Base-by-base conservation (phyloP, 2,888 invertebrate species). In the Elysia crispata region DNA sequence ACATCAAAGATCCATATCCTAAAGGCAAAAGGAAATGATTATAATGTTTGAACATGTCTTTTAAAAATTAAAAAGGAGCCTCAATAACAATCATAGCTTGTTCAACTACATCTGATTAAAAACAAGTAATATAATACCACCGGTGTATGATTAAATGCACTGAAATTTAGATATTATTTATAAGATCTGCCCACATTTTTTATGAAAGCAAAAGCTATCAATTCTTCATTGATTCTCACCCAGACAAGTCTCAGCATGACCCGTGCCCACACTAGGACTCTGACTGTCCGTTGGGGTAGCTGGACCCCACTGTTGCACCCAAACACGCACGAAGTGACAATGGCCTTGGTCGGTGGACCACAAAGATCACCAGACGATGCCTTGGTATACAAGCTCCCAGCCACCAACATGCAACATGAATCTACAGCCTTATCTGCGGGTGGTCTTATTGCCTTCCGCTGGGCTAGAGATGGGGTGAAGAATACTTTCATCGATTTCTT, bases 221-320 rank as follows among this genome's bases (percentile, higher is more conserved):
- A n/a, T n/a, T n/a, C n/a, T n/a, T n/a, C n/a, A n/a, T n/a, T n/a
- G n/a, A n/a, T n/a, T n/a, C n/a, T 20, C 33, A 1, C n/a, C 11
- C 66, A 79, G 79, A 73, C 73, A 73, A 79, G 62, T 11, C 79
- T 73, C 6, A 79, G 73, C 54, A 62, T 79, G 57, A 50, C 67
- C 41, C 79, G 89, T 31, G 86, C 87, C 28, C 86, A 86, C 79
- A 87, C 89, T 28, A 83, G 89, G 73, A 87, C 86, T 23, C 87
- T 90, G 8, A 85, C 89, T 1, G 81, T 93, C 1, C 89, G 92
- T 15, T 93, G 93, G 93, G 91, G 91, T 20, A 92, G 91, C 0
- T 93, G 92, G 92, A 90, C 89, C 76, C 93, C 93, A 0, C 90
- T 92, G 81, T 81, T 87, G 0, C 87, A 90, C 28, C 86, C 88